Conservation (phyloP, 1,140 invertebrate genomes). For the Scylla paramamosain region DNA sequence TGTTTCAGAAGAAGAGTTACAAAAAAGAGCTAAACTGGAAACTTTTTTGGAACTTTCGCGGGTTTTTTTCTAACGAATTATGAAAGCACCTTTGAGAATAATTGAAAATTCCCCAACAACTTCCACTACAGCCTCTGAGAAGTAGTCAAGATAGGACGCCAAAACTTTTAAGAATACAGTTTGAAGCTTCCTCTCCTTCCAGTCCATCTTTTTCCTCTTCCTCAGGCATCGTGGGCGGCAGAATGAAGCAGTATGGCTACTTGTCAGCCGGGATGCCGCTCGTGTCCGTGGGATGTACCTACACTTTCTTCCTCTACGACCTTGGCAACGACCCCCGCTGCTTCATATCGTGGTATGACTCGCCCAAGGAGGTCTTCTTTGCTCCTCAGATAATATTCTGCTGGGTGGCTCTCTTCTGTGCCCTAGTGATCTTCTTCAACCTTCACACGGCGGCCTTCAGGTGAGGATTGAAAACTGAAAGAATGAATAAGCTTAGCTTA, state of each 20-base stretch:
- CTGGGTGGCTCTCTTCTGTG: conserved; percentile 71
- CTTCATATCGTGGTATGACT: conserved; percentile 72
- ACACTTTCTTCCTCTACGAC: conserved; percentile 62
- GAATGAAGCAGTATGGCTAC: conserved; percentile 77
- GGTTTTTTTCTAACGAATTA: too few relatives aligned
- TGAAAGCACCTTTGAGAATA: too few relatives aligned
- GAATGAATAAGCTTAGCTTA: not conserved
- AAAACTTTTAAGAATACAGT: too few relatives aligned
- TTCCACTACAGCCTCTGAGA: too few relatives aligned
- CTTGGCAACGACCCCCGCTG: conserved; percentile 77
- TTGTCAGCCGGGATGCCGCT: conserved; percentile 78
- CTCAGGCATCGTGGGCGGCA: conserved; percentile 78
- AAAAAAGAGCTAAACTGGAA: too few relatives aligned
- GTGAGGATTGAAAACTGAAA: conserved; percentile 15
- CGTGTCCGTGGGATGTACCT: conserved; percentile 60
- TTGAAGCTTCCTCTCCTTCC: too few relatives aligned
- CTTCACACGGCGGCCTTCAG: conserved; percentile 64
- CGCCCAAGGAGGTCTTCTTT: conserved; percentile 68
- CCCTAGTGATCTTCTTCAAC: conserved; percentile 72
- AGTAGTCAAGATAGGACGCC: too few relatives aligned
- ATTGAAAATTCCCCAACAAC: too few relatives aligned
- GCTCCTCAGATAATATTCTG: conserved; percentile 50
- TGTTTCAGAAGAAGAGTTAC: too few relatives aligned
- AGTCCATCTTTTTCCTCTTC: too few relatives aligned
- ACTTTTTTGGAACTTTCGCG: too few relatives aligned